These are phyloP conservation scores for Vombatus ursinus DNA, from an alignment of 2,113 vertebrate species.

Conservation along the genomic window DNA sequence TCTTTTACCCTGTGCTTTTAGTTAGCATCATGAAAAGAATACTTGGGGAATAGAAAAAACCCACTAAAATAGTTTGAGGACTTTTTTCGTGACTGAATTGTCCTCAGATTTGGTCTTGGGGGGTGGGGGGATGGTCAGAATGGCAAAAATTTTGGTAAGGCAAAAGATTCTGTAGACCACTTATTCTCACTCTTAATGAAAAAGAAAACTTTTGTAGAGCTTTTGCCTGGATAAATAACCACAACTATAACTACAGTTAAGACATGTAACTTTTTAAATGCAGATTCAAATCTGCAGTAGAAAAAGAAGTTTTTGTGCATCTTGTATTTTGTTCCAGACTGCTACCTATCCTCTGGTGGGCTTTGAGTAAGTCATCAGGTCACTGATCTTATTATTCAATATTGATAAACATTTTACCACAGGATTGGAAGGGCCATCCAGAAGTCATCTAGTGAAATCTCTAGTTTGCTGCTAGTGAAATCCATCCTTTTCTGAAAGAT, in stretches of 20 bases:
- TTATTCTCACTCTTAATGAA: not conserved
- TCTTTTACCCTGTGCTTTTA: not conserved
- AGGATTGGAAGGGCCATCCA: not conserved
- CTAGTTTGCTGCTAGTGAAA: not conserved
- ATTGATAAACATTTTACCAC: not conserved
- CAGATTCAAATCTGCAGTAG: not conserved
- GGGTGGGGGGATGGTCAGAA: not conserved
- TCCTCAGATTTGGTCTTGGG: not conserved
- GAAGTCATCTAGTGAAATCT: not conserved
- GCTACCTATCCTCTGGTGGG: not conserved
- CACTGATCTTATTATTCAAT: not conserved
- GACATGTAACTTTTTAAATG: not conserved
- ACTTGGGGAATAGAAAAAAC: not conserved
- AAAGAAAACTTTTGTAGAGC: not conserved
- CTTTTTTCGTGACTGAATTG: not conserved
- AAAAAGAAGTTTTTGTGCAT: not conserved
- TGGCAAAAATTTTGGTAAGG: not conserved
- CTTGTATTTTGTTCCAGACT: not conserved
- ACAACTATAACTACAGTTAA: not conserved
- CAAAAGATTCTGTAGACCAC: not conserved
- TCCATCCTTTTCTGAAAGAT: not conserved
- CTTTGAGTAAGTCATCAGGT: not conserved
- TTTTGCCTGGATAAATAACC: not conserved
- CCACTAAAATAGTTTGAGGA: not conserved
- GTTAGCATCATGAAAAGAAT: not conserved